Base-by-base conservation (phyloP, 2,888 invertebrate genomes). In the Torymus auratus region DNA sequence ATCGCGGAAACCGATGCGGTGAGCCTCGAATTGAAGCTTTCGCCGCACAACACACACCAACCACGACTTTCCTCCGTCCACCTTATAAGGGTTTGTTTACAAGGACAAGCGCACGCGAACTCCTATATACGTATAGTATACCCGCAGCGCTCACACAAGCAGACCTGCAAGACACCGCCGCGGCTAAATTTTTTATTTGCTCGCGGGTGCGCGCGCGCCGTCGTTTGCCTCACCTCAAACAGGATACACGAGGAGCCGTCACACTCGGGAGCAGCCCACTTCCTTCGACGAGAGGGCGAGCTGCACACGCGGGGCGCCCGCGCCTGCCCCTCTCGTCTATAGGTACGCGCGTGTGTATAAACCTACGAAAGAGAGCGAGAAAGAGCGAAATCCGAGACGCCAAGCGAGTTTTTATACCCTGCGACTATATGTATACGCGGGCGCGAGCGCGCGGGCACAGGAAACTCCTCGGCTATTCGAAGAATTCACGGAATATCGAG, bases 191-290 rank as follows among this genome's bases (percentile, higher is more conserved):
- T 78, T 79, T 74, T 78, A 73, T 78, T 73, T 72, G 69, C 65
- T 13, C 64, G 74, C 41, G 41, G 41, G 41, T 41, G 41, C 28
- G 28, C 28, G 28, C 28, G 2, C 20, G 20, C 20, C n/a, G n/a
- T n/a, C n/a, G 20, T 20, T 20, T 20, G 28, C 58, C 71, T 73
- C 73, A 83, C 83, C 83, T 84, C 82, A 82, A 84, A 84, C 81
- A 84, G 84, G 84, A 84, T 84, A 85, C 83, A 83, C 62, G 76
- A 60, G 78, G 83, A 84, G 83, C 83, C 83, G 83, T 83, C 84
- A 85, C 85, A 84, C 83, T 82, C 80, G 80, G 84, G 84, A 83
- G 84, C 84, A 84, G 84, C 84, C 85, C 85, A 87, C 87, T 87
- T 87, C 87, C 87, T 87, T 83, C 84, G 83, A 67, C 64, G 53